Evolutionary conservation across 35 echinoderm and acorn worm genomes (phyloP).

Genomic region (Stichopus chloronotus): DNA sequence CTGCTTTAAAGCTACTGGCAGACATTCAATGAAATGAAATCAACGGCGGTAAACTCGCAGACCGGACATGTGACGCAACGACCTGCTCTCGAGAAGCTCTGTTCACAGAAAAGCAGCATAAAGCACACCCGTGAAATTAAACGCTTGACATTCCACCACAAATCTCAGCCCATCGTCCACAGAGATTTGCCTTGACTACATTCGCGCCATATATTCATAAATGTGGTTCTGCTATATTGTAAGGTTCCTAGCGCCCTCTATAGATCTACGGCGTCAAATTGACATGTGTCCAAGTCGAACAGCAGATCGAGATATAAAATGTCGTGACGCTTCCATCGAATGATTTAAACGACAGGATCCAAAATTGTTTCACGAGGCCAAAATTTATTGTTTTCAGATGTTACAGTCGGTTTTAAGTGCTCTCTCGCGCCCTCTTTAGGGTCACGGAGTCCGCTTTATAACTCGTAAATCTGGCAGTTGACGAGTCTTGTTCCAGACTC

Average conservation of each 20-base stretch:
- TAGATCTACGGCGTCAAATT: background rate
- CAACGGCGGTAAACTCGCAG: no score
- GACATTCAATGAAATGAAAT: no score
- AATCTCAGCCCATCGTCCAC: no score
- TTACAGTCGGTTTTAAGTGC: constrained; percentile 59
- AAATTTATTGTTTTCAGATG: constrained; percentile 63
- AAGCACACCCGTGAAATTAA: no score
- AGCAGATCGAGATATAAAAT: background rate
- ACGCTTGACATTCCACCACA: no score
- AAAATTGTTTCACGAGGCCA: constrained; percentile 62
- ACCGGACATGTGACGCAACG: no score
- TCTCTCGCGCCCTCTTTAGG: constrained; percentile 45
- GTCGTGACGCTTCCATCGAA: constrained; percentile 7
- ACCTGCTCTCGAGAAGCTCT: no score
- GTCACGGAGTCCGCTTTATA: constrained; percentile 46
- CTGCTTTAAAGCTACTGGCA: no score
- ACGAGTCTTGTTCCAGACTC: constrained; percentile 49
- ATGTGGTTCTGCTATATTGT: no score
- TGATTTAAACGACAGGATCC: constrained; percentile 54
- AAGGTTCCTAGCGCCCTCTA: background rate
- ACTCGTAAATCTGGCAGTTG: constrained; percentile 55
- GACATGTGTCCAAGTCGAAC: background rate
- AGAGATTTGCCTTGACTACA: no score
- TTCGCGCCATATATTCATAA: no score
- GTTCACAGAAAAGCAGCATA: no score